Percentiles rank a stretch among this genome's conserved stretches.
Conservation (phyloP, 2,888 invertebrate species). For the Eupsilia transversa region DNA sequence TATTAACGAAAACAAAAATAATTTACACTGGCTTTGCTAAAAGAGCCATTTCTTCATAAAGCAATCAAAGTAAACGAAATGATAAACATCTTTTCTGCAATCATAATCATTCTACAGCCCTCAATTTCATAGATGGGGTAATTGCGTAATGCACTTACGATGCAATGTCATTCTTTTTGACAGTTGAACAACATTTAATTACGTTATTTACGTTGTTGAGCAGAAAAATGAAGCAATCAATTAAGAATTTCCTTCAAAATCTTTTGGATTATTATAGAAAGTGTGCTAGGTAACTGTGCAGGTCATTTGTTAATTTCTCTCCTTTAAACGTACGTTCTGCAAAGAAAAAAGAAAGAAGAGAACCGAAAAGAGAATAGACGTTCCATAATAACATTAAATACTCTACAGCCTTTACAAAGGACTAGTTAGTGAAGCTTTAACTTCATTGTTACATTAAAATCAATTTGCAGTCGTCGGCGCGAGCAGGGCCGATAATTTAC, state of each 20-base stretch:
- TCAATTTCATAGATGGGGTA: background rate
- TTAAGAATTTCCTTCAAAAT: background rate
- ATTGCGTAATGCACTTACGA: background rate
- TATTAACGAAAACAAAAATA: background rate
- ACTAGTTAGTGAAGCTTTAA: conserved; percentile 47
- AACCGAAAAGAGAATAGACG: background rate
- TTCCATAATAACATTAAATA: conserved; percentile 32
- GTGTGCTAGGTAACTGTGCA: background rate
- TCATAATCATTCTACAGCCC: background rate
- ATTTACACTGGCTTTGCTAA: background rate
- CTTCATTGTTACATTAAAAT: conserved; percentile 58
- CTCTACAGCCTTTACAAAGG: conserved; percentile 43
- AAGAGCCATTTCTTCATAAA: background rate
- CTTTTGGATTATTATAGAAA: background rate
- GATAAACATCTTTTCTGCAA: too few species aligned
- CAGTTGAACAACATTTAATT: too few species aligned
- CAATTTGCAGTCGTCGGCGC: conserved; percentile 54
- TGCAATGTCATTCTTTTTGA: background rate
- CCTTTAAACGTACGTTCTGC: background rate
- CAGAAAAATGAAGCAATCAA: background rate
- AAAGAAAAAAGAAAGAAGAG: background rate
- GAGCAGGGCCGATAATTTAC: conserved; percentile 70
- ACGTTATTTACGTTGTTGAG: too few species aligned
- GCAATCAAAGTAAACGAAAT: background rate
- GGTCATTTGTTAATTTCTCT: background rate